Conservation (phyloP, 2,113 vertebrate genomes). For the Brachyhypopomus occidentalis region DNA sequence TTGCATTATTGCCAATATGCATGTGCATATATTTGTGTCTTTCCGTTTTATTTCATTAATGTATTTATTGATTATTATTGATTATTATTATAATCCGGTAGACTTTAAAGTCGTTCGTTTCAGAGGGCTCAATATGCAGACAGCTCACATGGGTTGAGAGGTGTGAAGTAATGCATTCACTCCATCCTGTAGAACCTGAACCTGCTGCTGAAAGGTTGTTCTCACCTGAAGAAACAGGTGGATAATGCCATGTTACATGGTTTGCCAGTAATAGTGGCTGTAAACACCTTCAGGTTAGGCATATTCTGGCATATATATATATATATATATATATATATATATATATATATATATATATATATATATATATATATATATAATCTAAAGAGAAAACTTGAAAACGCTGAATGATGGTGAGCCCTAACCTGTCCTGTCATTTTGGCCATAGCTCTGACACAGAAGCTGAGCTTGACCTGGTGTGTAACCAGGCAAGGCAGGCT, state of each 20-base stretch:
- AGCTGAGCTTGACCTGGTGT: constrained; percentile 79
- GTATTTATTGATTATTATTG: too few relatives aligned
- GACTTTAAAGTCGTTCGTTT: background rate
- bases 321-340: too few relatives aligned
- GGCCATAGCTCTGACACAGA: constrained; percentile 77
- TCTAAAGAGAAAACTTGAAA: too few relatives aligned
- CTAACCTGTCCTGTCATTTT: background rate
- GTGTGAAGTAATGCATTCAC: background rate
- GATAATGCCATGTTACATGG: constrained; percentile 81
- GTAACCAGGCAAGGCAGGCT: constrained; percentile 71
- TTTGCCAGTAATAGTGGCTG: constrained; percentile 82
- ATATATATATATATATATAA: too few relatives aligned
- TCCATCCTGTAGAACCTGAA: constrained; percentile 74
- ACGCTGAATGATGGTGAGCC: too few relatives aligned
- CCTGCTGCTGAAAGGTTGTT: constrained; percentile 79
- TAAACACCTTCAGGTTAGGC: constrained; percentile 85
- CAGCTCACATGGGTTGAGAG: background rate
- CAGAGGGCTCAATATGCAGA: background rate
- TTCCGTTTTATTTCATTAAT: background rate
- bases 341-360: too few relatives aligned
- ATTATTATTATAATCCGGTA: too few relatives aligned
- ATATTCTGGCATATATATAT: background rate
- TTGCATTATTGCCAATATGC: background rate
- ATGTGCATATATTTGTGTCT: background rate
- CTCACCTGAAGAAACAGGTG: constrained; percentile 82